phyloP scores from a whole-genome alignment of 2,797 vertebrate species.

The Steatocranus sp. region DNA sequence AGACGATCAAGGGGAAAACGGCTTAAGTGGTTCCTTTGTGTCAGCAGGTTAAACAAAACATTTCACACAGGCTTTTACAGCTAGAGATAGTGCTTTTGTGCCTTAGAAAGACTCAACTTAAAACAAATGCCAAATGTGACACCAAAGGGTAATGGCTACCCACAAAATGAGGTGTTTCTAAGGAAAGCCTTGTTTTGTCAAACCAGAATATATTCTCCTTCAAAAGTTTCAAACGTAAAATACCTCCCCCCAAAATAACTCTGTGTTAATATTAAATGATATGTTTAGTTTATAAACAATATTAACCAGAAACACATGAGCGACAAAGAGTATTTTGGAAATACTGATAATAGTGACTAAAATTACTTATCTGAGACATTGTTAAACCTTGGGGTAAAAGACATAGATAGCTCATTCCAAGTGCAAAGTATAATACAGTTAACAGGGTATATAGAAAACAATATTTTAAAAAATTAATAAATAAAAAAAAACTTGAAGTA shows the following conservation, averaged over 20 bases:
- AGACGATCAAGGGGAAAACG: conserved; percentile 61
- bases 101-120: conserved; percentile 61
- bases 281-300: background rate
- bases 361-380: background rate
- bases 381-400: background rate
- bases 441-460: background rate
- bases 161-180: conserved; percentile 43
- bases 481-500: fast-evolving
- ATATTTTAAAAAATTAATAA: background rate
- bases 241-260: background rate
- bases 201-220: conserved; percentile 26
- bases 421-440: background rate
- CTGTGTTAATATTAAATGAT: background rate
- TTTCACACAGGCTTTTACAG: conserved; percentile 68
- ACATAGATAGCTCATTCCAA: background rate
- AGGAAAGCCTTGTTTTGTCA: conserved; percentile 48
- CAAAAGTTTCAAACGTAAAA: conserved; percentile 56
- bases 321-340: background rate
- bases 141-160: conserved; percentile 64
- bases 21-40: conserved; percentile 72
- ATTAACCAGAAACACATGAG: background rate
- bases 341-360: background rate
- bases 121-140: conserved; percentile 71
- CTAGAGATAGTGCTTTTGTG: conserved; percentile 64
- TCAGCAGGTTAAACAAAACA: conserved; percentile 72